Conservation (phyloP, 2,888 invertebrate genomes). For the Amphipyra berbera region DNA sequence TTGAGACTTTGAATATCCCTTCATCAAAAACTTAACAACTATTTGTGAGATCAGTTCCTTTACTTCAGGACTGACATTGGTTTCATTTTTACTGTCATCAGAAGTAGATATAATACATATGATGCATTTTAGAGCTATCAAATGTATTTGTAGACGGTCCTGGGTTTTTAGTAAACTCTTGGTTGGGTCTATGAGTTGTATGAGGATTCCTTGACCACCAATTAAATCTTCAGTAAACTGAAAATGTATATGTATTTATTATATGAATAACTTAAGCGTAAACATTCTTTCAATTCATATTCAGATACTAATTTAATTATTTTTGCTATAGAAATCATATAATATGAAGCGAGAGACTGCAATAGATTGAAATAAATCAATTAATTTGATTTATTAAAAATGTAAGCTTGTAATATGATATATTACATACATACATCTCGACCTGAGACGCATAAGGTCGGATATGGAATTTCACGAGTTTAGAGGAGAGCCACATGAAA, state of each 20-base stretch:
- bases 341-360: no score
- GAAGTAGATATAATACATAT: constrained; percentile 65
- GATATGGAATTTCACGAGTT: no score
- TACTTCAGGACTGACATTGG: constrained; percentile 63
- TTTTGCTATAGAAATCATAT: no score
- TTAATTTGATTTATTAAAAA: no score
- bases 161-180: constrained; percentile 63
- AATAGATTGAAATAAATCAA: no score
- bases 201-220: constrained; percentile 76
- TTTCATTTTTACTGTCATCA: constrained; percentile 70
- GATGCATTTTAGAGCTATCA: constrained; percentile 79
- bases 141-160: constrained; percentile 73
- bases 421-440: no score
- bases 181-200: constrained; percentile 72
- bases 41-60: constrained; percentile 78
- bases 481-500: no score
- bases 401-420: no score
- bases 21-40: constrained; percentile 79
- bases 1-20: constrained; percentile 70
- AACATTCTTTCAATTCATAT: no score
- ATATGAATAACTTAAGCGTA: no score
- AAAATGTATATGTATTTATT: constrained; percentile 32
- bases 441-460: no score
- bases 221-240: constrained; percentile 81
- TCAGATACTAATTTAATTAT: no score